Conservation (phyloP, 2,113 vertebrate species). For the Pipra filicauda region DNA sequence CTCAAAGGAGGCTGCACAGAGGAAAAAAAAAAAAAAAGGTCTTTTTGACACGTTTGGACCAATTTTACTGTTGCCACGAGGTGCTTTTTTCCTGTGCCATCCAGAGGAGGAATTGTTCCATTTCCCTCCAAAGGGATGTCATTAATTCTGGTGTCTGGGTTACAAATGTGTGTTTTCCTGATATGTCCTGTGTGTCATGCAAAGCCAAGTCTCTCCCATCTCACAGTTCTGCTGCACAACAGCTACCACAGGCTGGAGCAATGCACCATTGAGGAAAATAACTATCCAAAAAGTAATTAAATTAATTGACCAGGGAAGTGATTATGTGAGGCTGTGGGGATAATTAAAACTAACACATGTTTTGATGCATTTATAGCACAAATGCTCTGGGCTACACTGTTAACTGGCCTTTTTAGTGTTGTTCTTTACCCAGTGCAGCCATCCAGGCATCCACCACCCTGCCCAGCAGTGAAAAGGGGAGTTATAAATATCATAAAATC, state of each 20-base stretch:
- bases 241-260: not conserved
- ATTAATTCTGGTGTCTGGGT: not conserved
- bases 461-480: not conserved
- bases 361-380: conserved; percentile 23
- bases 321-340: conserved; percentile 15
- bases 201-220: not conserved
- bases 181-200: not conserved
- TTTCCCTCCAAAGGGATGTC: not conserved
- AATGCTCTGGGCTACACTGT: not conserved
- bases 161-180: not conserved
- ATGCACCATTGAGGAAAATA: conserved; percentile 44
- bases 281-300: conserved; percentile 60
- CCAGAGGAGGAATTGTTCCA: not conserved
- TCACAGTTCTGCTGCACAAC: not conserved
- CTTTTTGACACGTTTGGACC: not conserved
- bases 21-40: not conserved
- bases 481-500: not conserved
- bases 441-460: not conserved
- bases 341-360: conserved; percentile 54
- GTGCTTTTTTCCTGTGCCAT: not conserved
- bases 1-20: not conserved
- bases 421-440: not conserved
- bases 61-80: not conserved
- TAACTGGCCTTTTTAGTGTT: not conserved
- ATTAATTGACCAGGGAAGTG: conserved; percentile 65